Percentiles rank a stretch among this genome's conserved stretches.
Conservation (phyloP, 2,888 invertebrate genomes). For the Caenorhabditis japonica region DNA sequence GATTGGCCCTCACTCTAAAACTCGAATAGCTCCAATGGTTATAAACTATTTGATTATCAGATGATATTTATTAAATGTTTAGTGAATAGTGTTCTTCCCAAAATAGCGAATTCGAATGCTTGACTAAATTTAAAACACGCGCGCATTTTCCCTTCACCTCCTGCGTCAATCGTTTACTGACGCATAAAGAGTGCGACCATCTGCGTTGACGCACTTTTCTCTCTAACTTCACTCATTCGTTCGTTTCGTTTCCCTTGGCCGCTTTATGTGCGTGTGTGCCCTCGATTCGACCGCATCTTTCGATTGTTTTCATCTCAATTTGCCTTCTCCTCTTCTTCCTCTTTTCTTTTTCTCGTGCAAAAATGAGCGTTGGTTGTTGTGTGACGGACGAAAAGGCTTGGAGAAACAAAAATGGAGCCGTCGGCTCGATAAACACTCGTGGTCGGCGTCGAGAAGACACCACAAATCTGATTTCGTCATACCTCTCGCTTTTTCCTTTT, state of each 20-base stretch:
- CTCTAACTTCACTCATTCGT: neutral
- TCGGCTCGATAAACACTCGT: slow-evolving; percentile 39
- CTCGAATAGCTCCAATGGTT: too few relatives aligned
- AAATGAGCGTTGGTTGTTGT: slow-evolving; percentile 15
- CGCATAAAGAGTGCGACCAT: too few relatives aligned
- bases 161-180: too few relatives aligned
- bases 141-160: too few relatives aligned
- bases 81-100: too few relatives aligned
- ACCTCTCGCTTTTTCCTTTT: slow-evolving; percentile 28
- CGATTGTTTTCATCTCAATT: slow-evolving; percentile 48
- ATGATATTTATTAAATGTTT: too few relatives aligned
- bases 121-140: too few relatives aligned
- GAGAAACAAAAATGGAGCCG: slow-evolving; percentile 44
- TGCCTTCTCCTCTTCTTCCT: slow-evolving; percentile 6
- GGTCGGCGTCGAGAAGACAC: slow-evolving; percentile 34
- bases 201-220: neutral
- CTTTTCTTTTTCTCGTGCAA: slow-evolving; percentile 2
- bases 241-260: slow-evolving; percentile 11
- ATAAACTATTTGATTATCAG: too few relatives aligned
- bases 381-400: slow-evolving; percentile 7
- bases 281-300: slow-evolving; percentile 52
- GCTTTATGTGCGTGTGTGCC: slow-evolving; percentile 41
- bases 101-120: too few relatives aligned
- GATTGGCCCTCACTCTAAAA: too few relatives aligned
- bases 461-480: slow-evolving; percentile 52